These are phyloP conservation scores for Rhynchotus rufescens DNA, from an alignment of 2,797 vertebrate species.

Conservation along the genomic window DNA sequence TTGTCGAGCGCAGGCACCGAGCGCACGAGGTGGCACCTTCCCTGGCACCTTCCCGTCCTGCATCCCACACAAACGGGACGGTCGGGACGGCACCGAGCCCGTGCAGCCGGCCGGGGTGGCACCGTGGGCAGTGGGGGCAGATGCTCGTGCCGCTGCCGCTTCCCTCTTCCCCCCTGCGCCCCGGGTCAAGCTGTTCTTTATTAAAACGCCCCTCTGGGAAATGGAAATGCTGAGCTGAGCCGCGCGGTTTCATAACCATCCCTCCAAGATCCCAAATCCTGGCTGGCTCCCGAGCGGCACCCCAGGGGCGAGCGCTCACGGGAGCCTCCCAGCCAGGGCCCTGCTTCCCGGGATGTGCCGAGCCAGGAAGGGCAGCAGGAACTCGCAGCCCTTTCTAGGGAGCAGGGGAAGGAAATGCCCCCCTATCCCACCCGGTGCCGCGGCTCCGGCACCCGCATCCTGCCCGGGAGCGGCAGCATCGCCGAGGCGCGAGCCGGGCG, in stretches of 20 bases:
- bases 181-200: slow-evolving; percentile 15
- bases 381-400: no score
- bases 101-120: no score
- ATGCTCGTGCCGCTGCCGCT: neutral
- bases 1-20: neutral
- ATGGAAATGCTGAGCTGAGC: slow-evolving; percentile 3
- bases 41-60: neutral
- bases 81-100: no score
- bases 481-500: neutral
- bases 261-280: rapidly evolving
- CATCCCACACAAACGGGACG: no score
- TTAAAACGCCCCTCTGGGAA: neutral
- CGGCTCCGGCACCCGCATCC: no score
- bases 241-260: neutral
- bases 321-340: no score
- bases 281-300: rapidly evolving
- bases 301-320: neutral
- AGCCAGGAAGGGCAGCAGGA: neutral
- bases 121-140: neutral
- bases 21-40: neutral
- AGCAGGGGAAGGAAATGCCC: no score
- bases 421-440: no score
- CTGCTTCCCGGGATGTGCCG: neutral
- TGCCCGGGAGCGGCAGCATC: no score
- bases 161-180: slow-evolving; percentile 5